These are phyloP conservation scores for Leptopilina drosophilae DNA, from an alignment of 2,888 invertebrate species.

Conservation along the genomic window DNA sequence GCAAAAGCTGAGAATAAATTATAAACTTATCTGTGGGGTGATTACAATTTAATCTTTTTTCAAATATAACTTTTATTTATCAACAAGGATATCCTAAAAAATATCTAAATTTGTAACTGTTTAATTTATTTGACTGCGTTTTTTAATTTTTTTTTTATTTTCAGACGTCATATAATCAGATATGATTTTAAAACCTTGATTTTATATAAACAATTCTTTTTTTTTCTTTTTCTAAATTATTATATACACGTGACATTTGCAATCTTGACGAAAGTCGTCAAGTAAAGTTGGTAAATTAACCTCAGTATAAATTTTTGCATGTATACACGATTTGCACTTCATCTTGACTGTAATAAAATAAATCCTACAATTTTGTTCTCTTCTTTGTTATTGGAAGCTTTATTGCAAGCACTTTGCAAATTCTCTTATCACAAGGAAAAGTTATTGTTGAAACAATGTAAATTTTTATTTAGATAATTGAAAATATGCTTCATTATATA, in stretches of 20 bases:
- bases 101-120: conserved; percentile 16
- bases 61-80: conserved; percentile 7
- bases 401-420: background rate
- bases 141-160: background rate
- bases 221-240: background rate
- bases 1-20: conserved; percentile 16
- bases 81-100: conserved; percentile 17
- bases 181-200: conserved; percentile 8
- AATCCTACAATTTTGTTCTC: conserved; percentile 24
- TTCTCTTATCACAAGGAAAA: conserved; percentile 35
- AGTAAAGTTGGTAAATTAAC: conserved; percentile 4
- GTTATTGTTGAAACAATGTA: conserved; percentile 18
- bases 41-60: conserved; percentile 7
- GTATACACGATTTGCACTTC: conserved; percentile 21
- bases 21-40: background rate
- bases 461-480: conserved; percentile 26
- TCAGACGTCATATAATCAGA: conserved; percentile 14
- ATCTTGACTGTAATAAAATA: conserved; percentile 3
- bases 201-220: conserved; percentile 7
- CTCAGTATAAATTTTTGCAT: conserved; percentile 22
- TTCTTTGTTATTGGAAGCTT: conserved; percentile 19
- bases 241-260: background rate
- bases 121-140: conserved; percentile 13
- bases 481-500: background rate
- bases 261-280: background rate